Evolutionary conservation across 2,113 vertebrate genomes (phyloP).

Genomic region (Pedionomus torquatus): DNA sequence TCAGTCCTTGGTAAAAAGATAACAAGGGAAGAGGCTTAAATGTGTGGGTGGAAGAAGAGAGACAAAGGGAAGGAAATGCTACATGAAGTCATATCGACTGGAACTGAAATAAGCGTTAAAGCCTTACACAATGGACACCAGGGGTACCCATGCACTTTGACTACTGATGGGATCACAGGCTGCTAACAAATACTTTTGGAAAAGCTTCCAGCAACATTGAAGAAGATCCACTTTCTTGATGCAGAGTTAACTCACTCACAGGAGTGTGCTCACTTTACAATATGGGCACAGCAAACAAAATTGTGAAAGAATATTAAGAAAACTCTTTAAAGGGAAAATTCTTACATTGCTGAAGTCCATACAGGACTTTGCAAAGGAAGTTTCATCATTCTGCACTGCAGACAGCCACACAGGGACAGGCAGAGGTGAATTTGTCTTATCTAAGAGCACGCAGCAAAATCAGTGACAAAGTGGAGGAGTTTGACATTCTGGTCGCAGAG

Average conservation of each 20-base stretch:
- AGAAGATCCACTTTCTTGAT: not conserved
- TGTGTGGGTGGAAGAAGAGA: not conserved
- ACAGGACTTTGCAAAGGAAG: not conserved
- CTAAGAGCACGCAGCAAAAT: not conserved
- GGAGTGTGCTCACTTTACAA: not conserved
- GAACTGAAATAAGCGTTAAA: not conserved
- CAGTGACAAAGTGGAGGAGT: not conserved
- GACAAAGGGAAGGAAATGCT: not conserved
- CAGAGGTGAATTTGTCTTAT: not conserved
- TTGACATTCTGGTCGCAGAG: not conserved
- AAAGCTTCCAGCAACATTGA: not conserved
- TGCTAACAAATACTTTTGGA: not conserved
- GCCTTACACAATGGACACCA: not conserved
- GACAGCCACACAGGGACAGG: not conserved
- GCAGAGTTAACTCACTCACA: not conserved
- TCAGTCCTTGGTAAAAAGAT: not conserved
- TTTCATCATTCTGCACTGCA: not conserved
- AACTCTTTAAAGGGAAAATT: not conserved
- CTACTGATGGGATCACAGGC: not conserved
- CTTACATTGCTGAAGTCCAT: not conserved
- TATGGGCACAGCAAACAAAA: not conserved
- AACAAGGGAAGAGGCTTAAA: not conserved
- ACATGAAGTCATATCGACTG: not conserved
- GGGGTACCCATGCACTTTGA: not conserved
- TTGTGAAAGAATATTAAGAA: not conserved